Conservation (phyloP, 2,113 vertebrate species). For the Hydropotes inermis region DNA sequence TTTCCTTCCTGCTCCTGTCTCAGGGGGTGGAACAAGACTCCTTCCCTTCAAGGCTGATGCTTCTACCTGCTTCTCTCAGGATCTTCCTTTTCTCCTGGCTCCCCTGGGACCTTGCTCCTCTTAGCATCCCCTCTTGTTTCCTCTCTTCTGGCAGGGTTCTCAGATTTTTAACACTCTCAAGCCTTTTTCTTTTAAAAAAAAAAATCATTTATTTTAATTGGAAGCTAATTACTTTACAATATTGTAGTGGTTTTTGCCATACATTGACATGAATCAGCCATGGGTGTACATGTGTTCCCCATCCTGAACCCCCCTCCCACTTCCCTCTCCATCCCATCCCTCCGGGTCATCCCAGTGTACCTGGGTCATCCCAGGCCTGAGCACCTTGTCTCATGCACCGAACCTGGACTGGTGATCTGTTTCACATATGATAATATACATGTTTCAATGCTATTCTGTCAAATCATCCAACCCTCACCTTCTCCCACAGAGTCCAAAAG, state of each 20-base stretch:
- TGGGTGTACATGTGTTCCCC: not conserved
- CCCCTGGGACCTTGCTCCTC: not conserved
- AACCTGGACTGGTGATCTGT: not conserved
- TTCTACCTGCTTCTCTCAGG: not conserved
- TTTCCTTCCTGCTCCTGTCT: conserved; percentile 21
- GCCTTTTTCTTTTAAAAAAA: not conserved
- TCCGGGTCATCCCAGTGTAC: not conserved
- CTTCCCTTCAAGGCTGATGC: not conserved
- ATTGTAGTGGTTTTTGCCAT: not conserved
- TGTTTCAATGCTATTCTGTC: not conserved
- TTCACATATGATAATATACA: not conserved
- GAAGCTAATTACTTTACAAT: not conserved
- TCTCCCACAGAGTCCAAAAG: not conserved
- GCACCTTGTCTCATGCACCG: not conserved
- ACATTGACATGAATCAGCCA: not conserved
- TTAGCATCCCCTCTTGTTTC: not conserved
- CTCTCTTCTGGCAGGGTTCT: not conserved
- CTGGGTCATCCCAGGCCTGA: too few species aligned
- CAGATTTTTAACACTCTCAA: not conserved
- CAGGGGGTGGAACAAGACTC: not conserved
- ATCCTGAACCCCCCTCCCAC: not conserved
- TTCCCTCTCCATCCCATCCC: not conserved
- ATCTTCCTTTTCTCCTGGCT: not conserved
- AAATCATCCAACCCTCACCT: not conserved
- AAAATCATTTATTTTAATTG: not conserved